Evolutionary conservation across 2,113 vertebrate species (phyloP).

Genomic region (Megaceryle torquata): DNA sequence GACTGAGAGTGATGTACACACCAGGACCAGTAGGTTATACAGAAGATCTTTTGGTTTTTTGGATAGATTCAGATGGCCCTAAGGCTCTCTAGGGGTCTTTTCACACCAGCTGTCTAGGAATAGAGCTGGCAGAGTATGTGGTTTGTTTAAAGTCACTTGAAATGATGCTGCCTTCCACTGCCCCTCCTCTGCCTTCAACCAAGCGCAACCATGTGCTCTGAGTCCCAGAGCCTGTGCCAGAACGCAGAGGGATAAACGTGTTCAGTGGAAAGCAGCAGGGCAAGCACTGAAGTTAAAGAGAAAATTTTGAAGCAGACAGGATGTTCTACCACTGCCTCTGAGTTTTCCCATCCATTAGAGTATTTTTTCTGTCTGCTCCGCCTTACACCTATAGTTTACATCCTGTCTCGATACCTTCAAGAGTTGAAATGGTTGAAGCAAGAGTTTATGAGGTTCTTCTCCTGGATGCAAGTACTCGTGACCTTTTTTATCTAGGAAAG

Average conservation of each 20-base stretch:
- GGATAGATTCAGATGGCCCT: not conserved
- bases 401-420: not conserved
- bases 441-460: not conserved
- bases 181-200: not conserved
- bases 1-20: slow-evolving; percentile 81
- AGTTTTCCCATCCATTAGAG: not conserved
- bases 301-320: not conserved
- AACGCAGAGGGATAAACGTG: not conserved
- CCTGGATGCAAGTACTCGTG: not conserved
- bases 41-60: not conserved
- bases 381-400: not conserved
- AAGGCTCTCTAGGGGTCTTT: not conserved
- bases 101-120: not conserved
- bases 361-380: not conserved
- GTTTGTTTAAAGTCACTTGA: not conserved
- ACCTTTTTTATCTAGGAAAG: not conserved
- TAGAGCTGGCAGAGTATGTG: not conserved
- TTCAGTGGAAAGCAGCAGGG: not conserved
- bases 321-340: not conserved
- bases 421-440: not conserved
- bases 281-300: not conserved
- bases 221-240: not conserved
- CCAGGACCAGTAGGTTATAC: slow-evolving; percentile 82
- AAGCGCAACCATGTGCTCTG: fast-evolving
- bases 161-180: not conserved